Percentiles rank a stretch among this genome's conserved stretches.
These are phyloP conservation scores for Bellardia pandia DNA, from an alignment of 2,888 invertebrate species.

Conservation along the genomic window DNA sequence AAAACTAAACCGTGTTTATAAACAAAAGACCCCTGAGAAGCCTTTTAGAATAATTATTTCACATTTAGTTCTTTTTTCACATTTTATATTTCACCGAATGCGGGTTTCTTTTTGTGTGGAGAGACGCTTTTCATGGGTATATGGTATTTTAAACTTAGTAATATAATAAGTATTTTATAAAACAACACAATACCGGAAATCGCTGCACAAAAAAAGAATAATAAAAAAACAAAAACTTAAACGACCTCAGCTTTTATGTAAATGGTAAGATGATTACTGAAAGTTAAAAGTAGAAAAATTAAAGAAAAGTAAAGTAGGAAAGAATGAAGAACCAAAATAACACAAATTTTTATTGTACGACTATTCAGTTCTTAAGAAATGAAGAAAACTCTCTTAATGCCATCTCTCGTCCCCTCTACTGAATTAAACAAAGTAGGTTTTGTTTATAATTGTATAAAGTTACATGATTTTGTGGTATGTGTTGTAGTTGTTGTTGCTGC, in stretches of 20 bases:
- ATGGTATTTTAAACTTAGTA: conserved; percentile 61
- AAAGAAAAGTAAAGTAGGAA: conserved; percentile 23
- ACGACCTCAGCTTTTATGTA: conserved; percentile 42
- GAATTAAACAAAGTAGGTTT: conserved; percentile 31
- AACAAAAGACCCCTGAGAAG: conserved; percentile 67
- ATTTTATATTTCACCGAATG: conserved; percentile 65
- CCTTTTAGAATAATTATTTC: conserved; percentile 64
- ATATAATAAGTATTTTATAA: conserved; percentile 36
- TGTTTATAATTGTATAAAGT: conserved; percentile 63
- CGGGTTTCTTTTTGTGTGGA: conserved; percentile 51
- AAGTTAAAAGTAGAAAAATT: conserved; percentile 16
- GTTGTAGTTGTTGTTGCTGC: conserved; percentile 21
- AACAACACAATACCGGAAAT: conserved; percentile 65
- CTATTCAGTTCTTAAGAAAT: conserved; percentile 58
- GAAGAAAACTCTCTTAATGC: conserved; percentile 43
- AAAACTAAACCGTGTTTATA: conserved; percentile 37
- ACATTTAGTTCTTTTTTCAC: conserved; percentile 30
- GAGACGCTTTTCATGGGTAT: conserved; percentile 33
- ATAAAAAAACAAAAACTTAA: conserved; percentile 47
- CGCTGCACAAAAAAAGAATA: conserved; percentile 37
- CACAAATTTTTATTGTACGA: conserved; percentile 49
- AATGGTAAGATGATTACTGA: conserved; percentile 58
- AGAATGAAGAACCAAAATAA: conserved; percentile 50
- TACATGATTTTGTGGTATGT: conserved; percentile 63
- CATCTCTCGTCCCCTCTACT: neutral